Evolutionary conservation across 2,113 vertebrate genomes (phyloP).

Genomic region (Pluvialis apricaria): DNA sequence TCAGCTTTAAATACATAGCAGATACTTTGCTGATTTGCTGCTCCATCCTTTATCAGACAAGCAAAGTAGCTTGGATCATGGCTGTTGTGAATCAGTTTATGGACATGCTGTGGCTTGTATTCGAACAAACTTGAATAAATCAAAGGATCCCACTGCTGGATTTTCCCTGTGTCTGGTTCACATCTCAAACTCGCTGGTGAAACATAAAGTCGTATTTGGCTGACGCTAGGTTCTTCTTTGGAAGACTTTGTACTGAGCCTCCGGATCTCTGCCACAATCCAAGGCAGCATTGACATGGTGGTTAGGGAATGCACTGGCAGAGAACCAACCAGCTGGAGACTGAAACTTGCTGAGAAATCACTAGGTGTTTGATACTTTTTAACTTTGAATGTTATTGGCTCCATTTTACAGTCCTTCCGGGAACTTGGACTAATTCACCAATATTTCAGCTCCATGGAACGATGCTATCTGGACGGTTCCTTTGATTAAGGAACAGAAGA

Average conservation of each 20-base stretch:
- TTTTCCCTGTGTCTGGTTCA: constrained; percentile 71
- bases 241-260: constrained; percentile 55
- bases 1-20: constrained; percentile 92
- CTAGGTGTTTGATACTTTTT: constrained; percentile 33
- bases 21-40: constrained; percentile 65
- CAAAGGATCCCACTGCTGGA: constrained; percentile 84
- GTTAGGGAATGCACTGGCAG: constrained; percentile 84
- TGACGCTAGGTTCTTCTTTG: neutral
- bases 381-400: constrained; percentile 74
- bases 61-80: constrained; percentile 89
- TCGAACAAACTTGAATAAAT: constrained; percentile 84
- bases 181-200: constrained; percentile 79
- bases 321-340: constrained; percentile 84
- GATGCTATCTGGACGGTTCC: neutral
- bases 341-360: constrained; percentile 71
- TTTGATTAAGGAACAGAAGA: neutral
- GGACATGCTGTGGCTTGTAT: constrained; percentile 84
- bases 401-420: constrained; percentile 63
- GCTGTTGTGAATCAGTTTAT: constrained; percentile 93
- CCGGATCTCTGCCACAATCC: constrained; percentile 91
- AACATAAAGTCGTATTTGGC: constrained; percentile 76
- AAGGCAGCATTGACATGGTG: constrained; percentile 93
- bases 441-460: neutral
- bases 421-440: neutral
- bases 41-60: constrained; percentile 81